These are phyloP conservation scores for Zaprionus obscuricornis DNA, from an alignment of 2,888 invertebrate genomes.

Conservation along the genomic window DNA sequence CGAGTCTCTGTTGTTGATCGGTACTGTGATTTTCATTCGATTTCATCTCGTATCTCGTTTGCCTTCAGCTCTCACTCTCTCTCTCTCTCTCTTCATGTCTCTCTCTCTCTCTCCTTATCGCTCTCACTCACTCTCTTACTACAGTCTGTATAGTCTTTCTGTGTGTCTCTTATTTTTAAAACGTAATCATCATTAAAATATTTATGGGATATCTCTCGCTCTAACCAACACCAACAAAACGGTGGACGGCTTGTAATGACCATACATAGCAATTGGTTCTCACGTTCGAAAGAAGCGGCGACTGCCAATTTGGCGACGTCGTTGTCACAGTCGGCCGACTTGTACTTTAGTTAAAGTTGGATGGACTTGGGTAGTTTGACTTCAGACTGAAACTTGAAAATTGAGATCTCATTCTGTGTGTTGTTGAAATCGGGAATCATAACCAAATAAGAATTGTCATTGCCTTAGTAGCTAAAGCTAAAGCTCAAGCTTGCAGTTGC, in stretches of 20 bases:
- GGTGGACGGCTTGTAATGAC: conserved; percentile 72
- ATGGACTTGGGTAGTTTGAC: conserved; percentile 1
- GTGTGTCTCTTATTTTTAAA: conserved; percentile 63
- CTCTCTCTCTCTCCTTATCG: no score
- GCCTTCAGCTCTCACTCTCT: conserved; percentile 5
- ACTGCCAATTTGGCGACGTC: conserved; percentile 78
- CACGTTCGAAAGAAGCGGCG: conserved; percentile 68
- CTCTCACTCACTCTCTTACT: no score
- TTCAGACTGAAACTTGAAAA: not conserved
- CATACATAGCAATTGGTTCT: conserved; percentile 78
- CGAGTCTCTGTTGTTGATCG: conserved; percentile 27
- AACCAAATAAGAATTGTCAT: conserved; percentile 17
- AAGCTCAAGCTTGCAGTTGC: not conserved
- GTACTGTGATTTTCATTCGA: conserved; percentile 57
- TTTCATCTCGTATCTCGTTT: conserved; percentile 1
- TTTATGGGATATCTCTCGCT: conserved; percentile 71
- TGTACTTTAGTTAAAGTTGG: conserved; percentile 11
- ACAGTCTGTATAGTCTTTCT: conserved; percentile 4
- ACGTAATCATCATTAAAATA: conserved; percentile 78
- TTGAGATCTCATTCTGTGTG: no score
- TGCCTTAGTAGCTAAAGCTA: conserved; percentile 21
- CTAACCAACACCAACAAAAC: conserved; percentile 49
- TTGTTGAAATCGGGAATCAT: conserved; percentile 17
- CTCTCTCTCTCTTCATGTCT: conserved; percentile 7
- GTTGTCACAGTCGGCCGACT: conserved; percentile 56